Evolutionary conservation across 2,888 invertebrate species (phyloP).

Genomic region (Dolomedes plantarius): DNA sequence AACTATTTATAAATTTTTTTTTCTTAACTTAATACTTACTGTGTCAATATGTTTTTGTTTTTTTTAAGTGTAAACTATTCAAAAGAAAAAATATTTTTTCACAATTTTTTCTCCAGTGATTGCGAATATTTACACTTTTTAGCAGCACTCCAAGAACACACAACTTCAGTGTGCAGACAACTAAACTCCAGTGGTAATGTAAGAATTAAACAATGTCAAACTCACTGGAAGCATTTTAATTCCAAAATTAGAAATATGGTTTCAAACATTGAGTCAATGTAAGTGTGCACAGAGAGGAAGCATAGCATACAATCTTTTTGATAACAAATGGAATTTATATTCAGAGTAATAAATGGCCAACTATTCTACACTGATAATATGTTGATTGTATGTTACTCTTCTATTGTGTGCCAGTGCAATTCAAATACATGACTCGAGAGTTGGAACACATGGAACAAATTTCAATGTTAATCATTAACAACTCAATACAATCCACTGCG

Average conservation of each 20-base stretch:
- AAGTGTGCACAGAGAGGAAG: not conserved
- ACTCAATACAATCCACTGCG: no score
- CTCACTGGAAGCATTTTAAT: not conserved
- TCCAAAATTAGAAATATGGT: not conserved
- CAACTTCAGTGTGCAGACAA: conserved; percentile 64
- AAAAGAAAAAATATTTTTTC: conserved; percentile 37
- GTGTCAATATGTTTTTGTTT: conserved; percentile 37
- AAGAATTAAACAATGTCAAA: not conserved
- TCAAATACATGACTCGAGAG: not conserved
- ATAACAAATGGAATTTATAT: conserved; percentile 2
- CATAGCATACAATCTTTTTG: not conserved
- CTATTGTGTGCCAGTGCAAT: not conserved
- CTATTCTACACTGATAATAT: not conserved
- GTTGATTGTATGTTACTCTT: not conserved
- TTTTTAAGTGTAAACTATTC: conserved; percentile 55
- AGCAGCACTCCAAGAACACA: conserved; percentile 26
- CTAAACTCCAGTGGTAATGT: conserved; percentile 37
- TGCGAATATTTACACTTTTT: conserved; percentile 37
- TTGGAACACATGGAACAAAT: not conserved
- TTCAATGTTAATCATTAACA: not conserved
- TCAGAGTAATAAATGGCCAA: not conserved
- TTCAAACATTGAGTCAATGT: not conserved
- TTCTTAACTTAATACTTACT: conserved; percentile 53
- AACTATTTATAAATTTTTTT: conserved; percentile 69
- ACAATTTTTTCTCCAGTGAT: conserved; percentile 10